A percentile compares a stretch with the other conserved stretches of the same genome.
phyloP scores from a whole-genome alignment of 1,140 invertebrate genomes.

The Zaprionus davidi region DNA sequence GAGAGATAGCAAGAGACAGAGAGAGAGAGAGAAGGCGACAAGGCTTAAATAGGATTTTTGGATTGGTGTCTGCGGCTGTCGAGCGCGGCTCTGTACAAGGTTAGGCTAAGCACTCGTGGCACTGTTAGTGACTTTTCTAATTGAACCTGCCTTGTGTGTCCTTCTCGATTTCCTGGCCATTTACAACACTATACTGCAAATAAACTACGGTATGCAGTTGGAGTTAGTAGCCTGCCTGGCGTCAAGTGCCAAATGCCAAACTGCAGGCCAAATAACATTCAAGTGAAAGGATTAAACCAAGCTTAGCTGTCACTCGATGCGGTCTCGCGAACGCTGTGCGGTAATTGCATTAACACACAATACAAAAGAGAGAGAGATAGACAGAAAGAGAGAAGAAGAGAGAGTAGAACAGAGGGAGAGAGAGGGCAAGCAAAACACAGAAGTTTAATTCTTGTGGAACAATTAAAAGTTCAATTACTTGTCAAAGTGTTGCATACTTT shows the following conservation, averaged over 20 bases:
- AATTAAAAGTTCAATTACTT: slow-evolving; percentile 4
- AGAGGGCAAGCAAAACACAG: not conserved
- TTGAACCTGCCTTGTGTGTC: slow-evolving; percentile 34
- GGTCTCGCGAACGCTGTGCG: slow-evolving; percentile 9
- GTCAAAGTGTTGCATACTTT: slow-evolving; percentile 4
- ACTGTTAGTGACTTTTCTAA: slow-evolving; percentile 30
- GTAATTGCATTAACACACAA: slow-evolving; percentile 24
- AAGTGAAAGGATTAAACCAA: slow-evolving; percentile 42
- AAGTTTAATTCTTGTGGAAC: slow-evolving; percentile 1
- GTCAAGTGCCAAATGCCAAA: slow-evolving; percentile 21
- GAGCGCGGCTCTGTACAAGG: not conserved
- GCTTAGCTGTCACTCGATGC: slow-evolving; percentile 3
- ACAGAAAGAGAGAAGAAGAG: not conserved
- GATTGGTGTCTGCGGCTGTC: slow-evolving; percentile 9
- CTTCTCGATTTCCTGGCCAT: not conserved
- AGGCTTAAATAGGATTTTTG: slow-evolving; percentile 47
- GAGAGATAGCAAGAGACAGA: not conserved
- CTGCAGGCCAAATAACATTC: slow-evolving; percentile 36
- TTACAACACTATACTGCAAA: not conserved
- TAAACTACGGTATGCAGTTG: slow-evolving; percentile 18
- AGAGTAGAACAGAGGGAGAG: not conserved
- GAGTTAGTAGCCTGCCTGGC: slow-evolving; percentile 18
- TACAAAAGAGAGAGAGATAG: not conserved
- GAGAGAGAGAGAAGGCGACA: slow-evolving; percentile 5
- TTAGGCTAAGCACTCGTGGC: slow-evolving; percentile 15